Base-by-base conservation (phyloP, 2,797 vertebrate genomes). In the Siniperca obscura region DNA sequence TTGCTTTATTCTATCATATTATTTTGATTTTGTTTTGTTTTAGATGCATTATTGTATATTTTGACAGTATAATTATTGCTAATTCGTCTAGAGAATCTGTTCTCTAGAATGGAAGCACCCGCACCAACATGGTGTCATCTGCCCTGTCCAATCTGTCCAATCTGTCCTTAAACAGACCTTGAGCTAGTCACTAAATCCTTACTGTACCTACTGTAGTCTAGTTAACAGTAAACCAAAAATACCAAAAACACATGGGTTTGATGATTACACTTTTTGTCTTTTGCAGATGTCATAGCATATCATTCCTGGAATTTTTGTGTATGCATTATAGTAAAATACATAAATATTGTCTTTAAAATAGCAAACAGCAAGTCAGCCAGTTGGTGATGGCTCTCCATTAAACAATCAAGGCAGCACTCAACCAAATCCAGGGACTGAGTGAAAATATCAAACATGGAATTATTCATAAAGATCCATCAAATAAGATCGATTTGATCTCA, bases 401-500 rank as follows among this genome's bases (percentile, higher is more conserved):
- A 48, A 55, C 27, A 70, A 60, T 48, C 27, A 9, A 4, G 10
- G 8, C 16, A 34, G 44, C n/a, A 61, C 46, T 69, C 34, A 14
- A 34, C 42, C 21, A 53, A 59, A 67, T 9, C 10, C n/a, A 25
- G 22, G 19, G 12, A 13, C 17, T 22, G 48, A 40, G 53, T 61
- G 59, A 65, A 55, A 79, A 73, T 73, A 80, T 68, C 22, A 78
- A 70, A 34, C 25, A 19, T 53, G 2, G 48, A 57, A 19, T 42
- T 55, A 55, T 42, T 68, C 21, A 69, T 74, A 11, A 38, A 36
- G 27, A 70, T 52, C 57, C 25, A 30, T 70, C 48, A 70, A 69
- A 76, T 36, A 30, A 65, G 30, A 72, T 69, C 7, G 11, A 75
- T 78, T 77, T 65, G 25, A 42, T 61, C 38, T 40, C 30, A 61